A percentile compares a stretch with the other conserved stretches of the same genome.
Conservation (phyloP, 2,113 vertebrate genomes). For the Callorhinus ursinus region DNA sequence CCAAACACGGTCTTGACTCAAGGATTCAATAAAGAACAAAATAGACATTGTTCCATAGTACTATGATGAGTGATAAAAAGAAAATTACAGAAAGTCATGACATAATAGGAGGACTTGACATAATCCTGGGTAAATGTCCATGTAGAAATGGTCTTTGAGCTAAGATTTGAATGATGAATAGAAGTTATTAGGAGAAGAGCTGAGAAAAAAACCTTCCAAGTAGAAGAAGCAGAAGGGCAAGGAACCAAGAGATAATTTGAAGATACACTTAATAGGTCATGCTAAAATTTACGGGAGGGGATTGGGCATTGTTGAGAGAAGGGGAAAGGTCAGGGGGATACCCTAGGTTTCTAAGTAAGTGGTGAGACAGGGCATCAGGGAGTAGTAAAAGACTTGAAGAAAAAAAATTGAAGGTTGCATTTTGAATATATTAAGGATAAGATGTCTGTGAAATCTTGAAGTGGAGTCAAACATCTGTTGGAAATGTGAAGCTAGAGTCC, state of each 20-base stretch:
- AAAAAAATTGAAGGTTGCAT: background rate
- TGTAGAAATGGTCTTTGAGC: background rate
- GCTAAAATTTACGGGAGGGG: background rate
- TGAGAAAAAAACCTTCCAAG: background rate
- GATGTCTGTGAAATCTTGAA: background rate
- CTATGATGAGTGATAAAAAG: background rate
- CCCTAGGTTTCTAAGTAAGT: background rate
- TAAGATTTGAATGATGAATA: background rate
- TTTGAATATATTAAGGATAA: background rate
- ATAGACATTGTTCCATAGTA: background rate
- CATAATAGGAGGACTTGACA: background rate
- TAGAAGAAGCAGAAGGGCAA: background rate
- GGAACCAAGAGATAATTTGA: background rate
- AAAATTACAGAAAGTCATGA: background rate
- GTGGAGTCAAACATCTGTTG: background rate
- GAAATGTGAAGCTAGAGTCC: background rate
- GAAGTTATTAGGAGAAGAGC: background rate
- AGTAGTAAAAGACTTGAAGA: background rate
- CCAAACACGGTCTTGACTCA: background rate
- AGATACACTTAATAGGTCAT: background rate
- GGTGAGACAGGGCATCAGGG: background rate
- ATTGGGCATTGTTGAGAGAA: background rate
- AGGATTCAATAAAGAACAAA: background rate
- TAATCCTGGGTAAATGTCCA: background rate
- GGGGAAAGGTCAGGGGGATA: background rate